A percentile compares a stretch with the other conserved stretches of the same genome.
phyloP scores from a whole-genome alignment of 2,113 vertebrate species.

The Thryonomys swinderianus region DNA sequence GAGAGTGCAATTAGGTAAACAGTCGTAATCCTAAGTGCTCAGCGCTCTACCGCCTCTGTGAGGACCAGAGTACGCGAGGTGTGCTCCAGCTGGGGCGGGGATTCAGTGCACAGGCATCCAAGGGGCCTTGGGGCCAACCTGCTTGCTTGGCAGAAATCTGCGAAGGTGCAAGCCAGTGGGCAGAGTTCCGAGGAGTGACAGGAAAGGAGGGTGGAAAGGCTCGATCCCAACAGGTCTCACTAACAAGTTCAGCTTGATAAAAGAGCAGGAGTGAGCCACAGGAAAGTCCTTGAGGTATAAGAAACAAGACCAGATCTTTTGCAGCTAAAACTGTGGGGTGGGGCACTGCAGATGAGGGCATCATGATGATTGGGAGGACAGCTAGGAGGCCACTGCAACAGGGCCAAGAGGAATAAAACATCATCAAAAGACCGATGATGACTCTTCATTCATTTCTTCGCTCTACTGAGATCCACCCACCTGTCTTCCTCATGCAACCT shows the following conservation, averaged over 20 bases:
- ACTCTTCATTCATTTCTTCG: background rate
- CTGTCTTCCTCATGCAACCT: background rate
- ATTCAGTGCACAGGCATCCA: background rate
- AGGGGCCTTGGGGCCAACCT: background rate
- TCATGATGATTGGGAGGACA: background rate
- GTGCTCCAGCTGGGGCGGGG: background rate
- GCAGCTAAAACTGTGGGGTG: background rate
- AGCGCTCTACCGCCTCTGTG: background rate
- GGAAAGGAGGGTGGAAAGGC: background rate
- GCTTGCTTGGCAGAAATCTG: slow-evolving; percentile 2
- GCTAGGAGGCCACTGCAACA: background rate
- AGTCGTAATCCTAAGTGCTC: background rate
- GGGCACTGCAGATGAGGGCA: background rate
- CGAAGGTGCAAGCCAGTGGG: background rate
- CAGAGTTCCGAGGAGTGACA: background rate
- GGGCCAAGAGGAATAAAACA: background rate
- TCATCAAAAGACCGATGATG: background rate
- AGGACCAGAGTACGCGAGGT: background rate
- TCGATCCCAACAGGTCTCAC: background rate
- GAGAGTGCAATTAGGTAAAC: background rate
- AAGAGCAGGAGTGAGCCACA: background rate
- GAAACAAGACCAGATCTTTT: background rate
- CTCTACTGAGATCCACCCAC: background rate
- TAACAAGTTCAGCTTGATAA: background rate
- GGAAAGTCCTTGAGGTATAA: background rate